A percentile compares a stretch with the other conserved stretches of the same genome.
These are phyloP conservation scores for Trachops cirrhosus DNA, from an alignment of 2,797 vertebrate species.

Conservation along the genomic window DNA sequence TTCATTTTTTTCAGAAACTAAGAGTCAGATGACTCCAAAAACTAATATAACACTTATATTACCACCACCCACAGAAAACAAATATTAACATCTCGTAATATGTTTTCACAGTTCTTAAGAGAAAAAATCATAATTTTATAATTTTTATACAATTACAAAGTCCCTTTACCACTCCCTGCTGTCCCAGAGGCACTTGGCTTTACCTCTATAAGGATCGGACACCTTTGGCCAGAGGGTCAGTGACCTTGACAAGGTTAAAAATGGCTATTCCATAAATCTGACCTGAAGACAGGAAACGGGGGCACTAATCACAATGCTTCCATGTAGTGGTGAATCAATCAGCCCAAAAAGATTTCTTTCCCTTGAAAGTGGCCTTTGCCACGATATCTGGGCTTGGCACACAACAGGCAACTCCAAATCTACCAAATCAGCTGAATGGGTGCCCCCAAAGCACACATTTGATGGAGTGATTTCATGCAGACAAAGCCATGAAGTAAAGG, in stretches of 20 bases:
- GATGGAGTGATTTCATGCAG: not conserved
- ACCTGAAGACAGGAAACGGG: not conserved
- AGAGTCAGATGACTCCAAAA: not conserved
- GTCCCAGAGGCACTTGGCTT: not conserved
- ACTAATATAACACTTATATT: conserved; percentile 3
- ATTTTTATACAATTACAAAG: not conserved
- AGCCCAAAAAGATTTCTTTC: not conserved
- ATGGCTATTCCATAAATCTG: no score
- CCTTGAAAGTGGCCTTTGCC: not conserved
- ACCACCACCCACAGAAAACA: not conserved
- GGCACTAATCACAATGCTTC: not conserved
- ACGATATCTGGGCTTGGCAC: not conserved
- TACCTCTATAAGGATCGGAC: not conserved
- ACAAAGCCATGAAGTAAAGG: not conserved
- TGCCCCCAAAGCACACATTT: not conserved
- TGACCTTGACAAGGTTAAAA: not conserved
- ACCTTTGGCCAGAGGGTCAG: not conserved
- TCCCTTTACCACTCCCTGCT: not conserved
- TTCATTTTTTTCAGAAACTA: not conserved
- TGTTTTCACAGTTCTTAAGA: not conserved
- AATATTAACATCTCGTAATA: not conserved
- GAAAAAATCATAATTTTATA: not conserved
- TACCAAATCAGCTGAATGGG: not conserved
- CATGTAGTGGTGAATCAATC: accelerated
- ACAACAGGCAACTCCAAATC: not conserved